Evolutionary conservation across 2,888 invertebrate genomes (phyloP), one percentile per base, ranked within the genome.

Genomic region (Yponomeuta plumbellus): DNA sequence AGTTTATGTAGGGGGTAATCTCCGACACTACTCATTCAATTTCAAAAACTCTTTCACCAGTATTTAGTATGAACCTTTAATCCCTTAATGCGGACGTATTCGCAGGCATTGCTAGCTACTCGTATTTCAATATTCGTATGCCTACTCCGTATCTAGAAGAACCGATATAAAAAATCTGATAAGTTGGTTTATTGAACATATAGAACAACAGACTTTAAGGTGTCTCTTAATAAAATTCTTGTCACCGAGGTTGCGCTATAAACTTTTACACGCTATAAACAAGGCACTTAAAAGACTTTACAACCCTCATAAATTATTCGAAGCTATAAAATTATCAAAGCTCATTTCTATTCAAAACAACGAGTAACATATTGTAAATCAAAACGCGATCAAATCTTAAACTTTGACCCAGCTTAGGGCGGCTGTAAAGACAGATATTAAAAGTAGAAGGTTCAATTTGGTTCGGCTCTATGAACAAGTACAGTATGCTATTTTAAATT

Each of bases 401-500:
- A 64, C 65, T 65, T 66, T 67, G 64, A 67, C 67, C 67, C 22
- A 61, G 44, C 67, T 67, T 58, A 64, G 44, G 67, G 67, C 64
- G n/a, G 44, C 39, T n/a, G 6, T 20, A 17, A 3, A 13, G 17
- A 52, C n/a, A 40, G 20, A 65, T 8, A 52, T 65, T 21, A 22
- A 58, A 65, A 0, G 3, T 52, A 52, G 44, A 52, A 52, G 44
- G 44, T 13, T 13, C 44, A 52, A 52, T 17, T 52, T 4, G 5
- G 44, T 34, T 34, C 8, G 5, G 6, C 34, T 34, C 34, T 34
- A 10, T 34, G 34, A 8, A 34, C 26, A 2, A 26, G 2, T 26
- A 5, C 26, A 26, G 2, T 26, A 5, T 26, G 26, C 26, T 26
- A 2, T 26, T 26, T 26, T 26, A 26, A 26, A 26, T 26, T 4